Evolutionary conservation across 2,113 vertebrate species (phyloP).

Genomic region (Chaetops frenatus): DNA sequence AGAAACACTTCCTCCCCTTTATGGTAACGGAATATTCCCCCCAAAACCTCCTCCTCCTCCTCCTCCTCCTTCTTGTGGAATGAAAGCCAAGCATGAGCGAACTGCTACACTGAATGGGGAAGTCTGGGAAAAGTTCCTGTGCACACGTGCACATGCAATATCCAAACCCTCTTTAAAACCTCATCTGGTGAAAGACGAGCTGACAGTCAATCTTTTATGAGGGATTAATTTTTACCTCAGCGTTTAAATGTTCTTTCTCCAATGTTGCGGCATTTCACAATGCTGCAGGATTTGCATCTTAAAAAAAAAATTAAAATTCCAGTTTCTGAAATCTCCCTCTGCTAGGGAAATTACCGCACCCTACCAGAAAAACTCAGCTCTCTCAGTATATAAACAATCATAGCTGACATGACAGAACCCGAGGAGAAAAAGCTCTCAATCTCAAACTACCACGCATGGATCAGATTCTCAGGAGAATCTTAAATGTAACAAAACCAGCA

Average conservation of each 20-base stretch:
- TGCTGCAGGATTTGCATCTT: neutral
- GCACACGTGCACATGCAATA: neutral
- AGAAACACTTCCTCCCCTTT: constrained; percentile 37
- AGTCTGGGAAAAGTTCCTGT: constrained; percentile 14
- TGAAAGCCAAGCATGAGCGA: constrained; percentile 27
- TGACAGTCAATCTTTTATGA: neutral
- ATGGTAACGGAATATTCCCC: constrained; percentile 39
- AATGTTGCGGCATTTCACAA: neutral
- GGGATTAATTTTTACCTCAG: neutral
- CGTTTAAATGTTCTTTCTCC: neutral
- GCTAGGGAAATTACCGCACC: neutral
- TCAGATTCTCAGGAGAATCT: neutral
- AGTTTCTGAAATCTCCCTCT: neutral
- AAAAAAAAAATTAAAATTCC: neutral
- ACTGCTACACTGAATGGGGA: neutral
- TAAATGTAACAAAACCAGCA: neutral
- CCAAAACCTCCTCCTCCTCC: neutral
- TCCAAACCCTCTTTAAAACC: neutral
- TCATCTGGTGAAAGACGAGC: neutral
- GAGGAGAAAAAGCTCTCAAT: neutral
- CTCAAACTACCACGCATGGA: neutral
- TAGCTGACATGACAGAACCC: neutral
- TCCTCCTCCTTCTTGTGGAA: neutral
- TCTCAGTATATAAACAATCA: neutral
- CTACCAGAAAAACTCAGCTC: neutral